These are phyloP conservation scores for Vanessa cardui DNA, from an alignment of 2,888 invertebrate genomes.

Conservation along the genomic window DNA sequence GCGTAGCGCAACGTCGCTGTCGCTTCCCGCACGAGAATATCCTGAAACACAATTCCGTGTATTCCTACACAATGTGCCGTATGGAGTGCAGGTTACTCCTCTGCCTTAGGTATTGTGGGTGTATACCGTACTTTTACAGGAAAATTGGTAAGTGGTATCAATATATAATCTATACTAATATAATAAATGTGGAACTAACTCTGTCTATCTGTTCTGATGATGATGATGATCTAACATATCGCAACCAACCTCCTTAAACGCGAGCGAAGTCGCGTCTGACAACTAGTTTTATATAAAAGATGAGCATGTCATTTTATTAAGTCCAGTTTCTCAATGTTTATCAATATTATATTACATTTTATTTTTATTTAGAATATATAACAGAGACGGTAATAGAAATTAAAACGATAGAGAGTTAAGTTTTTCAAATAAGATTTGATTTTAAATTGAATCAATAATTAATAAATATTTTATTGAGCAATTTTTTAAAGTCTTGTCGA, in stretches of 20 bases:
- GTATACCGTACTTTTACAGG: slow-evolving; percentile 89
- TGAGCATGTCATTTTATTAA: background rate
- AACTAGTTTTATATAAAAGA: background rate
- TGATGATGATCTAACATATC: too few relatives aligned
- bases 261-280: too few relatives aligned
- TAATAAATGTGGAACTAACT: too few relatives aligned
- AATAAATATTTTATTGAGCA: background rate
- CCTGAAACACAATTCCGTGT: slow-evolving; percentile 85
- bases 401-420: too few relatives aligned
- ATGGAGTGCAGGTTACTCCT: slow-evolving; percentile 87
- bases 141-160: slow-evolving; percentile 76
- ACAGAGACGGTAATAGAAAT: too few relatives aligned
- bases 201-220: too few relatives aligned
- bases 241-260: too few relatives aligned
- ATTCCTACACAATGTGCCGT: slow-evolving; percentile 86
- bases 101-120: slow-evolving; percentile 85
- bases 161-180: too few relatives aligned
- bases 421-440: too few relatives aligned
- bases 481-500: background rate
- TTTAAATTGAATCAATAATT: too few relatives aligned
- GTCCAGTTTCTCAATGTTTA: background rate
- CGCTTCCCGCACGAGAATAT: slow-evolving; percentile 86
- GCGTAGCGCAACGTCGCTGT: slow-evolving; percentile 86
- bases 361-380: too few relatives aligned
- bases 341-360: too few relatives aligned